Base-by-base conservation (phyloP, 2,797 vertebrate genomes). In the Lagodon rhomboides region DNA sequence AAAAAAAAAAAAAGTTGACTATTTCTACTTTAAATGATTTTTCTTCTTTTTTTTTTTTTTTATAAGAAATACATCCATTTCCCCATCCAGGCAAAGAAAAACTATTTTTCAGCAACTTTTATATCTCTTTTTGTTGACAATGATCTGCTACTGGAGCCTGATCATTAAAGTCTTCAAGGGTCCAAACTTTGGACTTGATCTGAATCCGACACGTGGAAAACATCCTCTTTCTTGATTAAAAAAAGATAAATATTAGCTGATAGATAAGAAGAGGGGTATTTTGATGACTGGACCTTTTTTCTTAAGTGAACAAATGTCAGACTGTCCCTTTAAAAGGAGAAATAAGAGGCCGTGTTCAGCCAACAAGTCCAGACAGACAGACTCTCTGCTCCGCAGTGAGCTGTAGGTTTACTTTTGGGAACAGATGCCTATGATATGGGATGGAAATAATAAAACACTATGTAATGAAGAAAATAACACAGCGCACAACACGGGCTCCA, bases 401-500 rank as follows among this genome's bases (percentile, higher is more conserved):
- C 22, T 22, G 22, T 4, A n/a, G 51, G 10, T 61, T 77, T 61
- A 18, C 82, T 54, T 63, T 38, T 1, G 68, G 74, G 82, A 81
- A 49, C 17, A 25, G 59, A 64, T 47, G 44, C 30, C 18, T 59
- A 1, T 13, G 80, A 85, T 83, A 69, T 16, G 54, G 58, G 50
- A 75, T 62, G 25, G 66, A 87, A 82, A 86, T 83, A 88, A 86
- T 86, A 76, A 84, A 82, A 84, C 68, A 43, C 18, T 25, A 3
- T 70, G 75, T 84, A 85, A 90, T 82, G 77, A 85, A 79, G 75
- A 64, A 78, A 82, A 71, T 50, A 83, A 62, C 73, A 22, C 15
- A 3, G 1, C 3, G 27, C 47, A 43, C 67, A 18, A 56, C 47
- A 23, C 50, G 6, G 22, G 27, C 43, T 67, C 66, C 76, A 77